Evolutionary conservation across 2,113 vertebrate species (phyloP).

Genomic region (Monopterus albus): DNA sequence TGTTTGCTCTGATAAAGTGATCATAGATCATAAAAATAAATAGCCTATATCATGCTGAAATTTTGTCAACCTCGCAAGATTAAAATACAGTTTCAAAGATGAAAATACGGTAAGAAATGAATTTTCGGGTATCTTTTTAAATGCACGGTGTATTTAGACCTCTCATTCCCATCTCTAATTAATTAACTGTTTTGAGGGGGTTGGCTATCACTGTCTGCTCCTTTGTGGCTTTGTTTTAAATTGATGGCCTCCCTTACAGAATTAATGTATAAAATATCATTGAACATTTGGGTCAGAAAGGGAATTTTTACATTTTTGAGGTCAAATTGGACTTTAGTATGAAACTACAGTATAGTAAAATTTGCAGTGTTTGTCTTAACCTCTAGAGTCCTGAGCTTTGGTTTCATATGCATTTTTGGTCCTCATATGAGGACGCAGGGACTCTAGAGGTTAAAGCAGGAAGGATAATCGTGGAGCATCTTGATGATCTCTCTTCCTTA

Average conservation of each 20-base stretch:
- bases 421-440: no score
- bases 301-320: background rate
- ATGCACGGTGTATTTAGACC: background rate
- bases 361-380: background rate
- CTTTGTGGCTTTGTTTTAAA: no score
- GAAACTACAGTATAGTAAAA: background rate
- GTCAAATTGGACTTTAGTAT: background rate
- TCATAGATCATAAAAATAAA: background rate
- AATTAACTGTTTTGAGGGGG: background rate
- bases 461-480: no score
- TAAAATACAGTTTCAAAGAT: background rate
- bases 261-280: constrained; percentile 11
- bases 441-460: no score
- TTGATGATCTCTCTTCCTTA: no score
- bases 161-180: background rate
- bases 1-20: background rate
- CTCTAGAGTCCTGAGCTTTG: no score
- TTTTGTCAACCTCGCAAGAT: background rate
- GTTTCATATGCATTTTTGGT: no score
- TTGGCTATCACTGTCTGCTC: no score
- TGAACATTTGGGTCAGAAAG: constrained; percentile 4
- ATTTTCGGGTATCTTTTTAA: no score
- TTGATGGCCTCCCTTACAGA: background rate
- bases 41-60: background rate
- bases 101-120: no score